Percentiles rank a stretch among this genome's conserved stretches.
Evolutionary conservation across 2,888 invertebrate genomes (phyloP).

Genomic region (Meteorus colon): DNA sequence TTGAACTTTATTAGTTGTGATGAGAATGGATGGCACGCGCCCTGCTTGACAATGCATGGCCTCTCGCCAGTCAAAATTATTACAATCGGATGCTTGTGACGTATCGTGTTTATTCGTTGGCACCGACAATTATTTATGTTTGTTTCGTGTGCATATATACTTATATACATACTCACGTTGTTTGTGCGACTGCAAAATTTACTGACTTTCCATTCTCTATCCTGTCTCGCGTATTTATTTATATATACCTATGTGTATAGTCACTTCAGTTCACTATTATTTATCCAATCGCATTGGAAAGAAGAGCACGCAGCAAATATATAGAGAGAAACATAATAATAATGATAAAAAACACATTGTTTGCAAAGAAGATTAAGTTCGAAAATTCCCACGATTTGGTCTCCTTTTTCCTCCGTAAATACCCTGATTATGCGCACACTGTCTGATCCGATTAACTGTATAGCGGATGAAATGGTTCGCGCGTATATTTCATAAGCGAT

Average conservation of each 20-base stretch:
- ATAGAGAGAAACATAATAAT: too few relatives aligned
- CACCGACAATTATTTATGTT: slow-evolving; percentile 42
- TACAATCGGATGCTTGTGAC: slow-evolving; percentile 39
- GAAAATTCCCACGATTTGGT: too few relatives aligned
- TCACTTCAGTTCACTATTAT: neutral
- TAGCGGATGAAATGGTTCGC: too few relatives aligned
- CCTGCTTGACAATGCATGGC: neutral
- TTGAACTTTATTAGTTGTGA: neutral
- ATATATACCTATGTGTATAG: neutral
- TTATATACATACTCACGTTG: slow-evolving; percentile 8
- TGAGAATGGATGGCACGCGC: neutral
- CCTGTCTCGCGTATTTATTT: neutral
- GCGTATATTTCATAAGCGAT: too few relatives aligned
- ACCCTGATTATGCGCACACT: too few relatives aligned
- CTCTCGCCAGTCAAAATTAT: slow-evolving; percentile 32
- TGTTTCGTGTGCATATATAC: slow-evolving; percentile 30
- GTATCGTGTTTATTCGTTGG: slow-evolving; percentile 32
- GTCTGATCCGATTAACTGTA: too few relatives aligned
- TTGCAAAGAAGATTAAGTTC: too few relatives aligned
- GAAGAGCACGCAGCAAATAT: too few relatives aligned
- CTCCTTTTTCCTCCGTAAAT: too few relatives aligned
- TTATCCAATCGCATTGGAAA: slow-evolving; percentile 15
- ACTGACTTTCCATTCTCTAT: slow-evolving; percentile 13
- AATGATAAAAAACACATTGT: too few relatives aligned
- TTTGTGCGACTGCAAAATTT: slow-evolving; percentile 36